Base-by-base conservation (phyloP, 2,888 invertebrate species). In the Tryphoninae sp. region DNA sequence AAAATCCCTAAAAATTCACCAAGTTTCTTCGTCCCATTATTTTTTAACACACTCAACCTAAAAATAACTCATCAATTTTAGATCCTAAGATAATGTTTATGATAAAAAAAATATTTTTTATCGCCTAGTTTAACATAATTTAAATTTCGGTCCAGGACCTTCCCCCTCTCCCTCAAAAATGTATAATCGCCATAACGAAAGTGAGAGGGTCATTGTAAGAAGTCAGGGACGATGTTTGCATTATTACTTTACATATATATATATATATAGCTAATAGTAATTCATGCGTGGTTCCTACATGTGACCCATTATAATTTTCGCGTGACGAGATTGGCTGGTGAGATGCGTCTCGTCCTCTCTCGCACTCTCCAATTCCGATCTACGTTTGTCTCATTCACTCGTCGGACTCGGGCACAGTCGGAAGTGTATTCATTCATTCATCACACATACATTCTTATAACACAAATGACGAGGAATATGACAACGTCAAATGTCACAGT, bases 291-390 rank as follows among this genome's bases (percentile, higher is more conserved):
- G 68, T 45, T 77, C 64, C 77, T 69, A 77, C 72, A 67, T 68
- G 81, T 76, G 72, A 33, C 68, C 62, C 77, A 77, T 81, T 77
- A 69, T 51, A 61, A 72, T 77, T 77, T 81, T 77, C 77, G 68
- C 73, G 45, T 73, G 77, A 77, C 77, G 59, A 74, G 64, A 73
- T 81, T 81, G 77, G 62, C 73, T 42, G 51, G 58, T 62, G 76
- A 61, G 76, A 68, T 59, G 33, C 49, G 59, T 40, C 26, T 62
- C 67, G 49, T 49, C 67, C 53, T 55, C 55, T 55, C 19, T 55
- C 19, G 16, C 9, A 4, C 19, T 55, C 55, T 55, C 55, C 7
- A 33, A 33, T 6, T 33, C 33, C 33, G 33, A 33, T 33, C 16
- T 19, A 9, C 19, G 8, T 19, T 53, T 40, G 42, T 69, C 77